Percentiles rank a stretch among this genome's conserved stretches.
Conservation (phyloP, 2,888 invertebrate genomes). For the Hoplodrina ambigua region DNA sequence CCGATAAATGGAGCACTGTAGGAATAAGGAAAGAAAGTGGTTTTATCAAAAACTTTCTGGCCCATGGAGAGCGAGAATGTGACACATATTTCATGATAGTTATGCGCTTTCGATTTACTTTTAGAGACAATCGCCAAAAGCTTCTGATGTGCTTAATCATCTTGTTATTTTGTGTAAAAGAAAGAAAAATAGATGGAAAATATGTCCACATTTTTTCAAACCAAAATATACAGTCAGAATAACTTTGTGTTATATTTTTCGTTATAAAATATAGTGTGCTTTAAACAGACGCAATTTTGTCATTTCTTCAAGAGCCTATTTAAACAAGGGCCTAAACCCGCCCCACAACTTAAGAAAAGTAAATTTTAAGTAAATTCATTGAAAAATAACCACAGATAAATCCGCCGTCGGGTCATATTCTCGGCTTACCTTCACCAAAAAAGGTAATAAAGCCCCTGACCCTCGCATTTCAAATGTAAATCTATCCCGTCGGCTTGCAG, state of each 20-base stretch:
- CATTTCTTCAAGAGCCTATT: constrained; percentile 4
- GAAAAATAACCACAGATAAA: constrained; percentile 66
- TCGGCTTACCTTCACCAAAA: constrained; percentile 73
- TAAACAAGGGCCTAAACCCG: constrained; percentile 9
- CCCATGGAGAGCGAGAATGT: constrained; percentile 40
- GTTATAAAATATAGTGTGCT: constrained; percentile 11
- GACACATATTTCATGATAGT: constrained; percentile 53
- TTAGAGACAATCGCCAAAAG: constrained; percentile 32
- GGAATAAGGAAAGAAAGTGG: constrained; percentile 54
- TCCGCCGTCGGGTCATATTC: constrained; percentile 61
- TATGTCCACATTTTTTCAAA: constrained; percentile 6
- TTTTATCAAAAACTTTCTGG: constrained; percentile 63
- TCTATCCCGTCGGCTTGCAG: constrained; percentile 73
- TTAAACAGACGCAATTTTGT: constrained; percentile 4
- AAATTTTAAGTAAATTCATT: constrained; percentile 52
- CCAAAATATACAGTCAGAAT: background rate
- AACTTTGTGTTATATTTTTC: background rate
- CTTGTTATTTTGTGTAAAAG: constrained; percentile 28
- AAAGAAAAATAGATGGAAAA: constrained; percentile 27
- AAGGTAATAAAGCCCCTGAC: constrained; percentile 78
- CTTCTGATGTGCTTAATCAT: constrained; percentile 32
- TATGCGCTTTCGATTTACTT: constrained; percentile 41
- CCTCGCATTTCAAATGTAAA: constrained; percentile 83
- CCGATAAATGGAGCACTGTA: constrained; percentile 56
- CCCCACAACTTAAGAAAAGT: constrained; percentile 31